Percentiles rank a stretch among this genome's conserved stretches.
Evolutionary conservation across 1,140 invertebrate species (phyloP).

Genomic region (Drosophila eugracilis): DNA sequence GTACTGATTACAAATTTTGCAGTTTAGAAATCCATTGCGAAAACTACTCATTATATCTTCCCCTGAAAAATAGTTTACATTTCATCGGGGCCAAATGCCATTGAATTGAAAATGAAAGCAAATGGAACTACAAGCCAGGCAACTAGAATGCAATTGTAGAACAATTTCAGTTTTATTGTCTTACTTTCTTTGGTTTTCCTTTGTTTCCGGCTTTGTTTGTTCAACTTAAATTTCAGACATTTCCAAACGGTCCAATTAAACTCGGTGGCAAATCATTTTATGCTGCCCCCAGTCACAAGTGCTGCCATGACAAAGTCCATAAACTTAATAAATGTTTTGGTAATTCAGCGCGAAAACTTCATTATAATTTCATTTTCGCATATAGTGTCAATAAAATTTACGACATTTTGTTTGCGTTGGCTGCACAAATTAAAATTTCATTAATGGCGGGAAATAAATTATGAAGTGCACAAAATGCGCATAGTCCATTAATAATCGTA

Average conservation of each 20-base stretch:
- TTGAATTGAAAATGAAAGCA: background rate
- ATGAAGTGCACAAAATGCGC: slow-evolving; percentile 28
- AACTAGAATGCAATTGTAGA: slow-evolving; percentile 30
- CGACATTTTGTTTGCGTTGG: slow-evolving; percentile 38
- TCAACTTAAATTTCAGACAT: slow-evolving; percentile 14
- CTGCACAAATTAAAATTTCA: slow-evolving; percentile 42
- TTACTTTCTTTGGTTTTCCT: slow-evolving; percentile 3
- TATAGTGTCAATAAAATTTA: slow-evolving; percentile 52
- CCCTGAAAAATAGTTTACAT: background rate
- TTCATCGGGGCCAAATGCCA: background rate
- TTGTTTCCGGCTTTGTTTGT: background rate
- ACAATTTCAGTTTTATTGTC: slow-evolving; percentile 30
- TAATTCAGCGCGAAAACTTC: slow-evolving; percentile 40
- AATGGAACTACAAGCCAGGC: slow-evolving; percentile 1
- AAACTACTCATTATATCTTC: background rate
- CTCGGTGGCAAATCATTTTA: slow-evolving; percentile 10
- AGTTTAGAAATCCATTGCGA: background rate
- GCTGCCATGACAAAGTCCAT: slow-evolving; percentile 1
- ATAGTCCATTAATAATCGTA: slow-evolving; percentile 36
- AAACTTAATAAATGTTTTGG: slow-evolving; percentile 49
- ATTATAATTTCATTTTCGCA: slow-evolving; percentile 48
- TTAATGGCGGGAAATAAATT: slow-evolving; percentile 46
- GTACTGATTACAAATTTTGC: too few relatives aligned
- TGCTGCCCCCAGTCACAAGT: background rate
- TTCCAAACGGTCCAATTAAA: slow-evolving; percentile 30